Evolutionary conservation across 2,797 vertebrate genomes (phyloP), one percentile per base, ranked within the genome.

Genomic region (Fistularia commersonii): DNA sequence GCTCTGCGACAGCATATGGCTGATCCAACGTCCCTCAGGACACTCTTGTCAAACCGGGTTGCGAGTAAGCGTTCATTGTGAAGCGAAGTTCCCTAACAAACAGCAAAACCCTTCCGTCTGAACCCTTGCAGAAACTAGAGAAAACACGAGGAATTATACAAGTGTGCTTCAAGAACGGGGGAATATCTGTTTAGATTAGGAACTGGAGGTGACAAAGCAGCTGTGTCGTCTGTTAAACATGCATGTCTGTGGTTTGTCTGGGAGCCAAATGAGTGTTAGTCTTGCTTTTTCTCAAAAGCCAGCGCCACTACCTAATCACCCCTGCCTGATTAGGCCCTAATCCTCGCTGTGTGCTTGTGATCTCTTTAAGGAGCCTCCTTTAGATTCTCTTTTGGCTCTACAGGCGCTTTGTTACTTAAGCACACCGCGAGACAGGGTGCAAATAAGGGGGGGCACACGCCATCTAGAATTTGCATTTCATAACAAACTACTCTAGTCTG

Each of bases 291-390:
- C 56, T 37, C 47, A 52, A 57, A 74, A 57, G 45, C 33, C 15
- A 54, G 65, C 55, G 54, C 62, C 69, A 41, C 45, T 73, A 79
- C 78, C 75, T 56, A 71, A 44, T 37, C 15, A 57, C 33, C 40
- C 51, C 34, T 14, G 54, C 48, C 60, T 74, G 74, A 85, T 78
- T 79, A 78, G 61, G 59, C 45, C 56, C 60, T 86, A 83, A 86
- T 85, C 80, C 61, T 31, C 36, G 57, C 61, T 36, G 37, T 76
- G 72, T 42, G 72, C 58, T 72, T 86, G 72, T 83, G 82, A 84
- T 87, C 72, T 75, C 68, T 68, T 69, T 79, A 84, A 87, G 79
- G 74, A 84, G 77, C 52, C 66, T 75, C 58, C 54, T 72, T 44
- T 67, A 64, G 68, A 50, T 55, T 50, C 59, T n/a, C n/a, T n/a